These are phyloP conservation scores for Thecocarcelia acutangulata DNA, from an alignment of 2,888 invertebrate species.

Conservation along the genomic window DNA sequence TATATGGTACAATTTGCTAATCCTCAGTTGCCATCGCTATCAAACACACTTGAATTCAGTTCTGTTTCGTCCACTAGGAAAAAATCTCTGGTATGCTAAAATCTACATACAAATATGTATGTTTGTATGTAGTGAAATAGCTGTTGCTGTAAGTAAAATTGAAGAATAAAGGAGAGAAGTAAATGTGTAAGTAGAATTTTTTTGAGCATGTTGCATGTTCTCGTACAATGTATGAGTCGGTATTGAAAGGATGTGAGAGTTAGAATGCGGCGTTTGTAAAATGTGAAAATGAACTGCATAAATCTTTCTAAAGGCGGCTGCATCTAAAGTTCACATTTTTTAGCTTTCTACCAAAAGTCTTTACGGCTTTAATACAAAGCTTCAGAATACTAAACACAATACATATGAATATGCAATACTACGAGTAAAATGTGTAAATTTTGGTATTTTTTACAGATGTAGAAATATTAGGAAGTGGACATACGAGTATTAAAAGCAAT, in stretches of 20 bases:
- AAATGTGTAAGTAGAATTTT: background rate
- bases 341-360: conserved; percentile 57
- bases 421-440: background rate
- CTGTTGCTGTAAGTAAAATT: background rate
- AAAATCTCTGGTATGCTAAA: conserved; percentile 38
- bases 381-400: conserved; percentile 37
- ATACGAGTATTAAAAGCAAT: conserved; percentile 5
- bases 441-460: background rate
- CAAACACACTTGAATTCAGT: background rate
- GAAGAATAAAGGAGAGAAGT: conserved; percentile 6
- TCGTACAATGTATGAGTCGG: conserved; percentile 12
- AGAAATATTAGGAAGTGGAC: background rate
- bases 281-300: conserved; percentile 81
- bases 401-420: background rate
- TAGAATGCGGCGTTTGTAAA: conserved; percentile 75
- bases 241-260: conserved; percentile 33
- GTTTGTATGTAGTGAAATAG: no score
- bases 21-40: background rate
- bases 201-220: conserved; percentile 12
- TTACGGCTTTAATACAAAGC: conserved; percentile 58
- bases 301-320: conserved; percentile 78
- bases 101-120: conserved; percentile 1
- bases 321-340: conserved; percentile 52
- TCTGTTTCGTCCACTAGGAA: conserved; percentile 37
- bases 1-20: background rate